Percentiles rank a stretch among this genome's conserved stretches.
Evolutionary conservation across 2,888 invertebrate species (phyloP).

Genomic region (Leucophora obtusa): DNA sequence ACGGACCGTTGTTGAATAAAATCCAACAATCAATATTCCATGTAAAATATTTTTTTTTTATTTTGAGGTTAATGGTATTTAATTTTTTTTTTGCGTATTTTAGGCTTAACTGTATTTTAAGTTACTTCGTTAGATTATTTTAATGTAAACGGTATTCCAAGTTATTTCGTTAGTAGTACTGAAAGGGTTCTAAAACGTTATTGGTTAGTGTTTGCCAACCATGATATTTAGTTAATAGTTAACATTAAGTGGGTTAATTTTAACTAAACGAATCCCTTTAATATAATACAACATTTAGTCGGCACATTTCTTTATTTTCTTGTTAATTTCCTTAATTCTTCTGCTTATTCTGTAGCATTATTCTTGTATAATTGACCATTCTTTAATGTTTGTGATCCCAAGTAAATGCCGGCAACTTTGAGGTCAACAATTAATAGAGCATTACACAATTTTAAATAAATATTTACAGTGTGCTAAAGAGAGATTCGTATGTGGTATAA

Average conservation of each 20-base stretch:
- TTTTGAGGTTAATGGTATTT: no score
- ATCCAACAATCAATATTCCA: no score
- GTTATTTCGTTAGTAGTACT: no score
- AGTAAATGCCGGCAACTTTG: slow-evolving; percentile 62
- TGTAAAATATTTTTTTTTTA: no score
- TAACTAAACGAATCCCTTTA: not conserved
- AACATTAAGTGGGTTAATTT: not conserved
- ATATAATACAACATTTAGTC: not conserved
- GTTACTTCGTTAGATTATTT: no score
- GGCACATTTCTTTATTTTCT: slow-evolving; percentile 32
- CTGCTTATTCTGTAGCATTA: slow-evolving; percentile 27
- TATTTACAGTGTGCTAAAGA: slow-evolving; percentile 57
- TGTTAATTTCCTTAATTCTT: slow-evolving; percentile 29
- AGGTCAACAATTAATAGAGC: slow-evolving; percentile 66
- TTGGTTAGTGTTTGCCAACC: no score
- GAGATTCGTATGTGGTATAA: slow-evolving; percentile 28
- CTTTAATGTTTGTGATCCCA: slow-evolving; percentile 38
- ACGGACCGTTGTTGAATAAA: no score
- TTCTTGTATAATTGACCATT: slow-evolving; percentile 33
- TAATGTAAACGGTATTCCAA: no score
- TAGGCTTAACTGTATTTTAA: no score
- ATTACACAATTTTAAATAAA: slow-evolving; percentile 62
- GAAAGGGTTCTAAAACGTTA: no score
- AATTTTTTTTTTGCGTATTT: no score
- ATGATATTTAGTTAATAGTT: not conserved